phyloP scores from a whole-genome alignment of 1,140 invertebrate genomes.

The Habropoda laboriosa region DNA sequence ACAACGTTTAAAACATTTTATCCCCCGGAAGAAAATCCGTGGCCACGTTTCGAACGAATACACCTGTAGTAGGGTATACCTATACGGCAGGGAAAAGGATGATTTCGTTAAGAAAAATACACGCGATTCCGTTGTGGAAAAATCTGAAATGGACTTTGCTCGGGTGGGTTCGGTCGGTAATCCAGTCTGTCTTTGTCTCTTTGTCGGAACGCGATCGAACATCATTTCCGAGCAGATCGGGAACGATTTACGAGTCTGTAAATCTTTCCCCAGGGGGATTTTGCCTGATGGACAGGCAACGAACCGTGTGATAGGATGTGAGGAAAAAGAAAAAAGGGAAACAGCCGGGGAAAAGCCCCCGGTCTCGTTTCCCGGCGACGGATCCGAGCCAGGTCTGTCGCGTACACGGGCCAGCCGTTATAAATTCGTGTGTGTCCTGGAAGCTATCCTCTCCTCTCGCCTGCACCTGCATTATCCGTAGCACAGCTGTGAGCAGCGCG shows the following conservation, averaged over 20 bases:
- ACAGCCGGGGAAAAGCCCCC: constrained; percentile 13
- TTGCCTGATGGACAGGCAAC: constrained; percentile 53
- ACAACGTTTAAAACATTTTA: neutral
- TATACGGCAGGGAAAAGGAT: neutral
- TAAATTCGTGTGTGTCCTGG: constrained; percentile 59
- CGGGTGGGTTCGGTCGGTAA: neutral
- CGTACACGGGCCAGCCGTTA: constrained; percentile 47
- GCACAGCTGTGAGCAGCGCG: constrained; percentile 52
- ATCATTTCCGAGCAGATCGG: constrained; percentile 58
- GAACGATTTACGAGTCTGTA: constrained; percentile 63
- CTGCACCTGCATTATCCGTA: constrained; percentile 63
- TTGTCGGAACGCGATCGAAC: constrained; percentile 53
- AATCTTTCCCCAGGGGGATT: constrained; percentile 51
- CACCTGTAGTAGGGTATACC: too few species aligned
- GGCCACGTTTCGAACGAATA: neutral
- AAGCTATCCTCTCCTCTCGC: constrained; percentile 32
- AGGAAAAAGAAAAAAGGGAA: constrained; percentile 26
- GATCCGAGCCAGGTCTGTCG: constrained; percentile 29
- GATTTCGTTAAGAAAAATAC: neutral
- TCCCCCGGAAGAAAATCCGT: neutral
- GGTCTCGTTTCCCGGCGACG: constrained; percentile 43
- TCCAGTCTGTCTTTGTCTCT: constrained; percentile 31
- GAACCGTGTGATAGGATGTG: constrained; percentile 46
- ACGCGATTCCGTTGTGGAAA: neutral
- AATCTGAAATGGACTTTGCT: neutral